Evolutionary conservation across 2,797 vertebrate species (phyloP).

Genomic region (Cephalopachus bancanus): DNA sequence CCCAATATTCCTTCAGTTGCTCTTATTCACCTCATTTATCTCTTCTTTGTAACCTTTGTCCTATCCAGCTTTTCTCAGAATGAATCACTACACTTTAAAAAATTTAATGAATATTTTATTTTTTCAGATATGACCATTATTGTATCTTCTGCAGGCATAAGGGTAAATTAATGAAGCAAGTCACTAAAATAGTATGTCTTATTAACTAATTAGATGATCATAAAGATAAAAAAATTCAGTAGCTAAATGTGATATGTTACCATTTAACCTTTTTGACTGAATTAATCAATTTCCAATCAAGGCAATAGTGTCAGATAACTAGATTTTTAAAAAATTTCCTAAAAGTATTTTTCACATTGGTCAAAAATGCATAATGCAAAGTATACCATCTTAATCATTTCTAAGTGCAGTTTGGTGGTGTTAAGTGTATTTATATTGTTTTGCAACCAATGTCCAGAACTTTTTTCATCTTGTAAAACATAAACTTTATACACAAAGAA

Average conservation of each 20-base stretch:
- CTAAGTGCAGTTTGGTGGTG: neutral
- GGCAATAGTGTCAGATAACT: neutral
- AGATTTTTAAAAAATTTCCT: neutral
- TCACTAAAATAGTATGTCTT: neutral
- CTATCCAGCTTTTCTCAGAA: neutral
- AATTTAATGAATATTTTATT: constrained; percentile 47
- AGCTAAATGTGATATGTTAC: neutral
- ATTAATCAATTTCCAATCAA: constrained; percentile 19
- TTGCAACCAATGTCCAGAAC: neutral
- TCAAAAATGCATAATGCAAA: neutral
- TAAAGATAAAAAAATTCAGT: constrained; percentile 24
- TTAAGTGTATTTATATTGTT: neutral
- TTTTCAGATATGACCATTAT: constrained; percentile 10
- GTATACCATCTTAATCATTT: neutral
- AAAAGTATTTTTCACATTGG: neutral
- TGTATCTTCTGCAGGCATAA: neutral
- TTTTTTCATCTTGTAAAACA: neutral
- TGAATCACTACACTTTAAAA: neutral
- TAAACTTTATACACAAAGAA: neutral
- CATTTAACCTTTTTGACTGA: neutral
- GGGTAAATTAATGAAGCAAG: constrained; percentile 31
- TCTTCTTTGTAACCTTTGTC: neutral
- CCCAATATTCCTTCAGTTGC: neutral
- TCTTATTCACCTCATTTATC: neutral
- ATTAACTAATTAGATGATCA: neutral